phyloP scores from a whole-genome alignment of 2,113 vertebrate genomes.

The Sprattus sprattus region DNA sequence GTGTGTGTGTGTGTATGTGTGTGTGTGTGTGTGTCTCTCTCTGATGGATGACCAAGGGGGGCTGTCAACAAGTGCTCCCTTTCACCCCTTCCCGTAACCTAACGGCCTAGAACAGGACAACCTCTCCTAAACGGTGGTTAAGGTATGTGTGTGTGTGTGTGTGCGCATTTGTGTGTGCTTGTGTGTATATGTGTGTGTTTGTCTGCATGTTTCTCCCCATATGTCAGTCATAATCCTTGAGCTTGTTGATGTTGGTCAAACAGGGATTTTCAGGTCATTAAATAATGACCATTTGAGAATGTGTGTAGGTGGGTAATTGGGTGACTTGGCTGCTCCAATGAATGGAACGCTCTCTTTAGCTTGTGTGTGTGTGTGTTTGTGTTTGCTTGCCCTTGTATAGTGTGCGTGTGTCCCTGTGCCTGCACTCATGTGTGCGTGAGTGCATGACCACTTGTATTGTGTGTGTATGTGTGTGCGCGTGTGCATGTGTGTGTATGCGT shows the following conservation, averaged over 20 bases:
- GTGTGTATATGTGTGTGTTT: constrained; percentile 38
- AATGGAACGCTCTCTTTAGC: background rate
- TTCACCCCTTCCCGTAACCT: constrained; percentile 71
- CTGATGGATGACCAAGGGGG: constrained; percentile 28
- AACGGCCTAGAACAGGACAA: constrained; percentile 46
- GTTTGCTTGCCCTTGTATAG: no score
- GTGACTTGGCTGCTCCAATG: background rate
- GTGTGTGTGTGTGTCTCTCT: background rate
- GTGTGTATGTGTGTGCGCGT: background rate
- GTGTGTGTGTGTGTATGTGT: background rate
- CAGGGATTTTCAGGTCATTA: background rate
- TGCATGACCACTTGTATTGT: background rate
- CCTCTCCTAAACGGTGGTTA: constrained; percentile 18
- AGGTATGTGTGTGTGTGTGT: constrained; percentile 10
- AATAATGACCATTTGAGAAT: constrained; percentile 1
- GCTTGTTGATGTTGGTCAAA: background rate
- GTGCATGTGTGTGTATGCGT: background rate
- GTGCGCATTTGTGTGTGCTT: background rate
- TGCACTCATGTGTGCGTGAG: background rate
- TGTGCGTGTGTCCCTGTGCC: no score
- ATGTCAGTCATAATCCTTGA: background rate
- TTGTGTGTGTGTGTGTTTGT: background rate
- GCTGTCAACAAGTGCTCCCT: constrained; percentile 64
- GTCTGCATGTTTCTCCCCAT: background rate
- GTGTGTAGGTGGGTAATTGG: background rate